Conservation (phyloP, 2,113 vertebrate species). For the Procavia capensis region DNA sequence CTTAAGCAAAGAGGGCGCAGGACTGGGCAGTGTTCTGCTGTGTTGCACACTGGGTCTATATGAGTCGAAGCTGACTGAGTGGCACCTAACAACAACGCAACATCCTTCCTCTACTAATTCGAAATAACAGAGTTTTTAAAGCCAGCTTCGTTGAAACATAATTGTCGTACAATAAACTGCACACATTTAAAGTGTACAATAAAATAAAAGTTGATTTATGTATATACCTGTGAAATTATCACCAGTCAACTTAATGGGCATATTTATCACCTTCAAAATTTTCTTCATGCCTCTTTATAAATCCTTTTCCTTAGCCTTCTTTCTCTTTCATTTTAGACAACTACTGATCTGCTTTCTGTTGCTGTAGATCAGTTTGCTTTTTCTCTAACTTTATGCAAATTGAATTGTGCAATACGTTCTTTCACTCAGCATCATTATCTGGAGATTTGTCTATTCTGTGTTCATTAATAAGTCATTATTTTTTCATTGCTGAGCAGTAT, state of each 20-base stretch:
- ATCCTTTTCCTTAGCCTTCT: not conserved
- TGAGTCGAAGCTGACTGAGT: too few species aligned
- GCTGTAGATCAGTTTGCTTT: not conserved
- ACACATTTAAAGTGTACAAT: not conserved
- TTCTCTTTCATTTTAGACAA: not conserved
- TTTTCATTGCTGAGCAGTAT: not conserved
- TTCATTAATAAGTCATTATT: not conserved
- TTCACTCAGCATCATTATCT: not conserved
- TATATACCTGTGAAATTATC: not conserved
- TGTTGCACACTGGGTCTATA: too few species aligned
- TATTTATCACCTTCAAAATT: not conserved
- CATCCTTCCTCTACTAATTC: not conserved
- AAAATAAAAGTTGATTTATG: not conserved
- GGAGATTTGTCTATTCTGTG: not conserved
- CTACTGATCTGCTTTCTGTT: not conserved
- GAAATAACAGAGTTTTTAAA: not conserved
- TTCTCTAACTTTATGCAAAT: slow-evolving; percentile 1
- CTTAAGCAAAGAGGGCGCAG: too few species aligned
- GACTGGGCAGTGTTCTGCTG: too few species aligned
- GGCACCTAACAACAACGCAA: too few species aligned
- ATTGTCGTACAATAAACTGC: not conserved
- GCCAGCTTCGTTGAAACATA: not conserved
- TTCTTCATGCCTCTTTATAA: not conserved
- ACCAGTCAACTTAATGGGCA: not conserved
- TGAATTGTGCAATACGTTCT: not conserved